phyloP scores from a whole-genome alignment of 2,797 vertebrate species.

The Chelon auratus region DNA sequence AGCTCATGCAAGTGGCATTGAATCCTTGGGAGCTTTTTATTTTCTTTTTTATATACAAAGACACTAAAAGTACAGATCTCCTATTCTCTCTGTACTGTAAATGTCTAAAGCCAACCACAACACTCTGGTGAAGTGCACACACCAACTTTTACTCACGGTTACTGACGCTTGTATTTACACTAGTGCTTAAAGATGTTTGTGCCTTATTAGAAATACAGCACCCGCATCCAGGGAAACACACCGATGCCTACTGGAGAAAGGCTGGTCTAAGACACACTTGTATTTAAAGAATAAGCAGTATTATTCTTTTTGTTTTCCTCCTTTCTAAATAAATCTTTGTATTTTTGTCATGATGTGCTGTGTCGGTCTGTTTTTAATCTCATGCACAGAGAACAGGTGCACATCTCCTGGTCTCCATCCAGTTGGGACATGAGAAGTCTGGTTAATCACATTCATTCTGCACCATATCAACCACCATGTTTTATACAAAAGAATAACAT shows the following conservation, averaged over 20 bases:
- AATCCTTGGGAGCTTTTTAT: too few relatives aligned
- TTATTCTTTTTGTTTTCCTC: slow-evolving; percentile 71
- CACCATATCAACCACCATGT: too few relatives aligned
- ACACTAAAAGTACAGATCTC: too few relatives aligned
- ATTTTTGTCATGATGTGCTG: slow-evolving; percentile 71
- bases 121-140: slow-evolving; percentile 24
- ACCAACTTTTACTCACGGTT: slow-evolving; percentile 29
- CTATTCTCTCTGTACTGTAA: slow-evolving; percentile 20
- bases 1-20: too few relatives aligned
- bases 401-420: too few relatives aligned
- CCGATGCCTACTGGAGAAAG: slow-evolving; percentile 46
- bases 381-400: background rate
- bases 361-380: slow-evolving; percentile 24
- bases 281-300: slow-evolving; percentile 80
- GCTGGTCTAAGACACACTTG: slow-evolving; percentile 50
- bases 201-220: slow-evolving; percentile 64
- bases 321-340: slow-evolving; percentile 81
- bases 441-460: background rate
- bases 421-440: background rate
- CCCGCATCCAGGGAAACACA: slow-evolving; percentile 48
- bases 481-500: too few relatives aligned
- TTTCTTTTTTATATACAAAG: too few relatives aligned
- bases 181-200: slow-evolving; percentile 51
- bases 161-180: slow-evolving; percentile 57
- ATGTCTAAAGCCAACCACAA: slow-evolving; percentile 25